Conservation (phyloP, 2,888 invertebrate species). For the Chalcosyrphus nemorum region DNA sequence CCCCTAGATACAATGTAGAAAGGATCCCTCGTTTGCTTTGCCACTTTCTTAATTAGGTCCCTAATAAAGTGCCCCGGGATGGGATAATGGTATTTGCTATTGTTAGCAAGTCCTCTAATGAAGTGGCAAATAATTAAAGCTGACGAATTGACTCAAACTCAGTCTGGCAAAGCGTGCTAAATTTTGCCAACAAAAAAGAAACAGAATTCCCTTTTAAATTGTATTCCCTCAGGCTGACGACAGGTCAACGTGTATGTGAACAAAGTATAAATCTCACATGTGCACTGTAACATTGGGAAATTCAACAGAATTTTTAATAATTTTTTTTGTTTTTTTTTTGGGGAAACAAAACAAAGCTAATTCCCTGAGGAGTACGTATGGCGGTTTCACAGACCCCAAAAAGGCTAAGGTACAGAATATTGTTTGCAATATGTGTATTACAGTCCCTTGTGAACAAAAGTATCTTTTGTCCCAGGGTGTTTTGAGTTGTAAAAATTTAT, state of each 20-base stretch:
- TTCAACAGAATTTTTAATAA: constrained; percentile 18
- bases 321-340: constrained; percentile 9
- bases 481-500: background rate
- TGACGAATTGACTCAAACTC: background rate
- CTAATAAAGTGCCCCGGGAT: constrained; percentile 23
- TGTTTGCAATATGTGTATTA: background rate
- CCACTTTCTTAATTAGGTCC: constrained; percentile 47
- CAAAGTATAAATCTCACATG: constrained; percentile 11
- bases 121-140: constrained; percentile 5
- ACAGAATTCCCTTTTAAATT: background rate
- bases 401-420: background rate
- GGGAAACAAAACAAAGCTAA: background rate
- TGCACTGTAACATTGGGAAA: background rate
- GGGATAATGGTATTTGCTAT: constrained; percentile 7
- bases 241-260: constrained; percentile 3
- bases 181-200: background rate
- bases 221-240: constrained; percentile 11
- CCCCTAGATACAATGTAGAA: background rate
- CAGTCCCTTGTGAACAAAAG: background rate
- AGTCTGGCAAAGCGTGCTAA: background rate
- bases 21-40: constrained; percentile 34
- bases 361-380: background rate
- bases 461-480: background rate
- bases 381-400: background rate
- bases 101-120: background rate